These are phyloP conservation scores for Eubucco bourcierii DNA, from an alignment of 2,113 vertebrate genomes.

Conservation along the genomic window DNA sequence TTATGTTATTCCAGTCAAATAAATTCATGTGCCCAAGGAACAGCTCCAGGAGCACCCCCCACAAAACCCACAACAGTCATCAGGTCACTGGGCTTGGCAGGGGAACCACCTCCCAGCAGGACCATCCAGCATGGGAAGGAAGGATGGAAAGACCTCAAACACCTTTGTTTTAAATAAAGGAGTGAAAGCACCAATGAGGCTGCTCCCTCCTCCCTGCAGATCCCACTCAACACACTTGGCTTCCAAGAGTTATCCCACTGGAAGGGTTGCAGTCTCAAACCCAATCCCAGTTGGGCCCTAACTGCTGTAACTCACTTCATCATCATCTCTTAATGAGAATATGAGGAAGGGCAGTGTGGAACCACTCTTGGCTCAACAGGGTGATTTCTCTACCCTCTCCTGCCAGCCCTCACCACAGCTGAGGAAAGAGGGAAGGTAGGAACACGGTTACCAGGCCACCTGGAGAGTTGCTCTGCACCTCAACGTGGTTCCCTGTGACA, in stretches of 20 bases:
- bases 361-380: not conserved
- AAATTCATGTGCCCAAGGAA: not conserved
- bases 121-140: not conserved
- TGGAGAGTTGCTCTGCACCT: slow-evolving; percentile 24
- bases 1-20: not conserved
- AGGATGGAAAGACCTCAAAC: not conserved
- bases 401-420: not conserved
- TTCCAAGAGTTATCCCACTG: not conserved
- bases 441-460: slow-evolving; percentile 24
- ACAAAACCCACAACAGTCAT: rapidly evolving
- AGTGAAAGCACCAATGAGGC: rapidly evolving
- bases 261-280: not conserved
- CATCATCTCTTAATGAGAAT: not conserved
- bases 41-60: not conserved
- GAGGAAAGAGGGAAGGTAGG: not conserved
- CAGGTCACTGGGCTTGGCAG: not conserved
- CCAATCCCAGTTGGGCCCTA: not conserved
- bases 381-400: not conserved
- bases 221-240: not conserved
- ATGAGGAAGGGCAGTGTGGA: not conserved
- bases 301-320: not conserved
- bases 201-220: not conserved
- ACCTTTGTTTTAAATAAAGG: not conserved
- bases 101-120: not conserved
- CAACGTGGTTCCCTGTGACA: not conserved